phyloP scores from a whole-genome alignment of 30 jellyfish, hydroid and myxozoan species.

The Calvadosia cruxmelitensis region DNA sequence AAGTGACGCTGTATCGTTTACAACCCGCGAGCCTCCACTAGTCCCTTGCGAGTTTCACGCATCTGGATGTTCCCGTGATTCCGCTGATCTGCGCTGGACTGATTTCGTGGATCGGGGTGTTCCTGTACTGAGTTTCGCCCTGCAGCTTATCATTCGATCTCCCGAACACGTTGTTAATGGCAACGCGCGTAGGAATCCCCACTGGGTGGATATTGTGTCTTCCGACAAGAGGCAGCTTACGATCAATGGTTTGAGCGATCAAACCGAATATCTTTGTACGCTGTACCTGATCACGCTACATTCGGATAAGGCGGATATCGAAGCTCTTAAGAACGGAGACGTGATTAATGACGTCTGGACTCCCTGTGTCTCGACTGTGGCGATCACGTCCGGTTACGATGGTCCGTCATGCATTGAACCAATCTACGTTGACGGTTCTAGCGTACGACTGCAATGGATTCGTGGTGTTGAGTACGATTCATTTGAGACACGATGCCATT shows the following conservation, averaged over 20 bases:
- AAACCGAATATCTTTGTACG: slow-evolving; percentile 18
- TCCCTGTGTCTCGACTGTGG: slow-evolving; percentile 30
- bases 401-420: not conserved
- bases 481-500: not conserved
- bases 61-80: not conserved
- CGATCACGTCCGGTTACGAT: slow-evolving; percentile 20
- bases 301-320: slow-evolving; percentile 14
- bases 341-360: slow-evolving; percentile 26
- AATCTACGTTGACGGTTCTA: not conserved
- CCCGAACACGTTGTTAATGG: not conserved
- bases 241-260: slow-evolving; percentile 4
- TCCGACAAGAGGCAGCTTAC: not conserved
- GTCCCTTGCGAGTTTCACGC: not conserved
- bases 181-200: not conserved
- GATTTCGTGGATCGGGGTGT: not conserved
- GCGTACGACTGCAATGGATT: not conserved
- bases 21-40: not conserved
- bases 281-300: slow-evolving; percentile 33
- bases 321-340: slow-evolving; percentile 4
- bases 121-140: not conserved
- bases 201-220: not conserved
- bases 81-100: not conserved
- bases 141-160: not conserved
- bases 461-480: not conserved
- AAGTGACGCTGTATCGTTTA: not conserved